phyloP scores from a whole-genome alignment of 2,888 invertebrate genomes.

The Tinea semifulvella region DNA sequence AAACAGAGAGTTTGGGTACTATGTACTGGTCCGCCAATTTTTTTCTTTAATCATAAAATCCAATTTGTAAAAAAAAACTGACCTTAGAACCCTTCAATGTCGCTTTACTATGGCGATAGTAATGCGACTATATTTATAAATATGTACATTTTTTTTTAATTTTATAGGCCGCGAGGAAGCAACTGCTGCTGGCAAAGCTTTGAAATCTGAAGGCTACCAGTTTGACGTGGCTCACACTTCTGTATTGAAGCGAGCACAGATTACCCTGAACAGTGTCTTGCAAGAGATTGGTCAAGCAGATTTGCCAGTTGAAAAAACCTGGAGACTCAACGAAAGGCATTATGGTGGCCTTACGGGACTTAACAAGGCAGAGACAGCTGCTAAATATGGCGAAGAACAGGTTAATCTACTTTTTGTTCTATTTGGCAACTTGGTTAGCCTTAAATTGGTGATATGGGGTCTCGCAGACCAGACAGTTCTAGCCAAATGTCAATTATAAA shows the following conservation, averaged over 20 bases:
- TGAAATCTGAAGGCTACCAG: constrained; percentile 73
- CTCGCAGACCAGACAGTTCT: too few relatives aligned
- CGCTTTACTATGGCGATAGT: too few relatives aligned
- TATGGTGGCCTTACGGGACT: constrained; percentile 88
- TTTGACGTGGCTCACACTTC: constrained; percentile 88
- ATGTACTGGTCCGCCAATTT: too few relatives aligned
- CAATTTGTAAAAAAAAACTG: background rate
- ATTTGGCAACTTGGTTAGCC: constrained; percentile 11
- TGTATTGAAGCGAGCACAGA: constrained; percentile 78
- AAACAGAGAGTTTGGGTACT: too few relatives aligned
- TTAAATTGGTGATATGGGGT: too few relatives aligned
- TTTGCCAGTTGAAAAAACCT: constrained; percentile 75
- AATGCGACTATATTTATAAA: background rate
- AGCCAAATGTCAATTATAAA: too few relatives aligned
- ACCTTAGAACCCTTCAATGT: too few relatives aligned
- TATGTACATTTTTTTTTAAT: constrained; percentile 7
- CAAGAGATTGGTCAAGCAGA: constrained; percentile 72
- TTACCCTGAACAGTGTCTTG: constrained; percentile 75
- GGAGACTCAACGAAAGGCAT: constrained; percentile 89
- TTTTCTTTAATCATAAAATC: too few relatives aligned
- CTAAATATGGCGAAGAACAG: constrained; percentile 85
- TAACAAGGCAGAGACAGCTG: constrained; percentile 86
- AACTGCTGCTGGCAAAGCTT: constrained; percentile 73
- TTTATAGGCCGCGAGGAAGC: constrained; percentile 73
- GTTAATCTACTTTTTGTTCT: constrained; percentile 54